phyloP scores from a whole-genome alignment of 2,888 invertebrate species.

The Cotesia congregata region DNA sequence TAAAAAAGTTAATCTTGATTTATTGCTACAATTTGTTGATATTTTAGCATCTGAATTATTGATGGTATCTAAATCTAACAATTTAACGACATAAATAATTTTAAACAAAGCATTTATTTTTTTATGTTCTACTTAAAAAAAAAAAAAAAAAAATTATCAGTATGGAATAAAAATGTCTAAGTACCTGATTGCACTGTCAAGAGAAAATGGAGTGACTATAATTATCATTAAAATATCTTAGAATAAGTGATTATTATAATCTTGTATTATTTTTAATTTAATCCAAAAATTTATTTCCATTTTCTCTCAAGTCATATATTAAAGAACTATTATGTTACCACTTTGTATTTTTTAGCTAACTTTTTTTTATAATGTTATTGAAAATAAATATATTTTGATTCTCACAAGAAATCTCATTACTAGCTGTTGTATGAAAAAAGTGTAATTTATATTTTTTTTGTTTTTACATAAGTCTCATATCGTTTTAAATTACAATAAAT shows the following conservation, averaged over 20 bases:
- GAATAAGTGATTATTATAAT: neutral
- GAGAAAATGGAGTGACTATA: constrained; percentile 22
- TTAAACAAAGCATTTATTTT: constrained; percentile 1
- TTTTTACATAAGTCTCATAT: neutral
- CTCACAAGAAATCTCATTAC: neutral
- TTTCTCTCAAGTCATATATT: neutral
- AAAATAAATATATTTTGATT: neutral
- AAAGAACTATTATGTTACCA: neutral
- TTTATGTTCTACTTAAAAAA: neutral
- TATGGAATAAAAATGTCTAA: constrained; percentile 29
- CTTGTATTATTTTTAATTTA: neutral
- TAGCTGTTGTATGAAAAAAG: neutral
- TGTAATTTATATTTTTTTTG: neutral
- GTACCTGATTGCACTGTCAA: constrained; percentile 50
- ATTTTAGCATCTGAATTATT: constrained; percentile 62
- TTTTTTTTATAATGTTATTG: neutral
- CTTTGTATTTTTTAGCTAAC: neutral
- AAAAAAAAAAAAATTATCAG: neutral
- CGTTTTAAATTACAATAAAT: neutral
- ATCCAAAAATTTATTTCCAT: neutral
- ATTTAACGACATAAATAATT: constrained; percentile 37
- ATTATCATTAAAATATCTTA: neutral
- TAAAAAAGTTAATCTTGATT: constrained; percentile 71
- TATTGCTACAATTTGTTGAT: constrained; percentile 71
- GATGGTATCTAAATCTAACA: constrained; percentile 55